These are phyloP conservation scores for Chunga burmeisteri DNA, from an alignment of 2,113 vertebrate species.

Conservation along the genomic window DNA sequence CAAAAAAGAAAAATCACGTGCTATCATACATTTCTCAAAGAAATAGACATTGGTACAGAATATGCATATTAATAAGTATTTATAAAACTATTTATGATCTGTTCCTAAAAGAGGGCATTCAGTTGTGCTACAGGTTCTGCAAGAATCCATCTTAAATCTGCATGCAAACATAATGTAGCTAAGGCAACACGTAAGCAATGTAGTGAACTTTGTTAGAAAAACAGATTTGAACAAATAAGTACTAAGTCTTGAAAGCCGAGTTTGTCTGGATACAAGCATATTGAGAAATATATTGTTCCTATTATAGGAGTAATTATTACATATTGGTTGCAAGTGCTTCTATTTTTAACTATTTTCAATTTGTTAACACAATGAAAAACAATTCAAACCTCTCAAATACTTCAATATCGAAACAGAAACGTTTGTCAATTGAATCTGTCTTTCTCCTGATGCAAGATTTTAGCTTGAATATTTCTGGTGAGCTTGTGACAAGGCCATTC, in stretches of 20 bases:
- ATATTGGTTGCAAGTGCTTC: not conserved
- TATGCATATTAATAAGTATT: not conserved
- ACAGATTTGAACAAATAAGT: not conserved
- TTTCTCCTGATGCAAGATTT: constrained; percentile 95
- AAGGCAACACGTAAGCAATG: not conserved
- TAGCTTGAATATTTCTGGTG: constrained; percentile 91
- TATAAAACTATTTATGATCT: not conserved
- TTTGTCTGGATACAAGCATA: not conserved
- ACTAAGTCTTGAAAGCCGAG: not conserved
- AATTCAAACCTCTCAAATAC: constrained; percentile 90
- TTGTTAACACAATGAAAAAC: not conserved
- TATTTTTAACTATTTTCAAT: not conserved
- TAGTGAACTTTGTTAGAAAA: not conserved
- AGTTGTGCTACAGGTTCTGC: not conserved
- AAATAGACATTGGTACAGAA: not conserved
- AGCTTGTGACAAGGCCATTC: constrained; percentile 86
- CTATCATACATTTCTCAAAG: not conserved
- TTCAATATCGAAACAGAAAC: constrained; percentile 98
- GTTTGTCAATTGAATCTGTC: constrained; percentile 96
- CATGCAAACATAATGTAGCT: not conserved
- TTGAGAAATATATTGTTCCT: not conserved
- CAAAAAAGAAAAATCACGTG: not conserved
- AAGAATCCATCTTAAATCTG: not conserved
- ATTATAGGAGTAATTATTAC: not conserved
- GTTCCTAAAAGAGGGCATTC: not conserved